Evolutionary conservation across 2,113 vertebrate species (phyloP).

Genomic region (Cyprinus carpio): DNA sequence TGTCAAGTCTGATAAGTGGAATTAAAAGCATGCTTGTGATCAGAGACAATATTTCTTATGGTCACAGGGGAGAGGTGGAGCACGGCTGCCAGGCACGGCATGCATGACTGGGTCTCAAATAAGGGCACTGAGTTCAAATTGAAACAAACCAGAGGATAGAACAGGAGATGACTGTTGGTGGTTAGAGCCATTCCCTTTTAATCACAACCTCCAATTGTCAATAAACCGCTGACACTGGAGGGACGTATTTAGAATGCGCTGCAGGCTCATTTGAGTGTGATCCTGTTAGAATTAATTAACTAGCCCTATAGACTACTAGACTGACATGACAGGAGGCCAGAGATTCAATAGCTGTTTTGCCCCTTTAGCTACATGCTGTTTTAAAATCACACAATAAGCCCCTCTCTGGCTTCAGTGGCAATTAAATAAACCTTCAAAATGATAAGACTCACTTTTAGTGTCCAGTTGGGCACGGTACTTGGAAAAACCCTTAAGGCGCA

Average conservation of each 20-base stretch:
- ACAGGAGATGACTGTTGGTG: not conserved
- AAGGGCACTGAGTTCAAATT: not conserved
- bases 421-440: not conserved
- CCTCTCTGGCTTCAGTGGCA: not conserved
- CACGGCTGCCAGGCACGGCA: not conserved
- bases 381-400: conserved; percentile 19
- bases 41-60: conserved; percentile 4
- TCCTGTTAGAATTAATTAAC: conserved; percentile 19
- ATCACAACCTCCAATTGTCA: not conserved
- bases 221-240: not conserved
- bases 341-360: conserved; percentile 2
- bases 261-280: not conserved
- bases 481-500: conserved; percentile 94
- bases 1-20: conserved; percentile 34
- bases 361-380: not conserved
- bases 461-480: conserved; percentile 98
- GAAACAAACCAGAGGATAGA: not conserved
- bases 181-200: conserved; percentile 6
- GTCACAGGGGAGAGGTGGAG: not conserved
- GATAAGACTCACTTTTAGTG: conserved; percentile 88
- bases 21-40: conserved; percentile 15
- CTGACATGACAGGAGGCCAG: conserved; percentile 8
- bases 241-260: not conserved
- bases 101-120: not conserved
- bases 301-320: not conserved